phyloP scores from a whole-genome alignment of 2,113 vertebrate species.

The Drymodes brunneopygia region DNA sequence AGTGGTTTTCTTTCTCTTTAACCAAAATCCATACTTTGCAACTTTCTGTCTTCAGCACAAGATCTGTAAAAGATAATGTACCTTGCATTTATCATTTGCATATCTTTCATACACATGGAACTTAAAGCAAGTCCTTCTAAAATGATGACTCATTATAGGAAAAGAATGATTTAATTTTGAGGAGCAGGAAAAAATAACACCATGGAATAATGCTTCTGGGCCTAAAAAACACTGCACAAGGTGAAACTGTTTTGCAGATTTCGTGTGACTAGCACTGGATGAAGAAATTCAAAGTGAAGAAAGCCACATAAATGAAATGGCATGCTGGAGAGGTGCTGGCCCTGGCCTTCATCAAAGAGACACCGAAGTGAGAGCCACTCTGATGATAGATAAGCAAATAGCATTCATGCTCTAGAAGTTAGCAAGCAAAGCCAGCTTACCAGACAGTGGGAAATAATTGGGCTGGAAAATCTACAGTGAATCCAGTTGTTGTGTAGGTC shows the following conservation, averaged over 20 bases:
- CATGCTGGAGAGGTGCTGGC: background rate
- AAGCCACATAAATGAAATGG: constrained; percentile 17
- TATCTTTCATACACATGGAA: background rate
- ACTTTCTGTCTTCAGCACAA: background rate
- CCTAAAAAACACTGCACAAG: background rate
- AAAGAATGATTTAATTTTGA: background rate
- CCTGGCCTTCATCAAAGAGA: constrained; percentile 21
- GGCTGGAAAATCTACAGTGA: constrained; percentile 22
- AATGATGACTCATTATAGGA: background rate
- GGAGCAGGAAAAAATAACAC: background rate
- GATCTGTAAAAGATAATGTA: background rate
- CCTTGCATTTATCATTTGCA: background rate
- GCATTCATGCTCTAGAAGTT: background rate
- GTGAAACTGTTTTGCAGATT: background rate
- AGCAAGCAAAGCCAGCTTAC: background rate
- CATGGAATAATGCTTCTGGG: background rate
- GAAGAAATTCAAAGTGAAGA: constrained; percentile 24
- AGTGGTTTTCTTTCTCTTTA: background rate
- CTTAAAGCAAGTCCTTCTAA: background rate
- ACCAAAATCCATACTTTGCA: background rate
- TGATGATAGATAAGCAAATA: constrained; percentile 45
- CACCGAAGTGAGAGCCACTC: background rate
- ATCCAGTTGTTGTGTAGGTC: background rate
- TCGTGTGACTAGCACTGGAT: background rate
- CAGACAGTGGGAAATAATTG: background rate